phyloP scores from a whole-genome alignment of 2,113 vertebrate genomes.

The Hemibagrus wyckioides region DNA sequence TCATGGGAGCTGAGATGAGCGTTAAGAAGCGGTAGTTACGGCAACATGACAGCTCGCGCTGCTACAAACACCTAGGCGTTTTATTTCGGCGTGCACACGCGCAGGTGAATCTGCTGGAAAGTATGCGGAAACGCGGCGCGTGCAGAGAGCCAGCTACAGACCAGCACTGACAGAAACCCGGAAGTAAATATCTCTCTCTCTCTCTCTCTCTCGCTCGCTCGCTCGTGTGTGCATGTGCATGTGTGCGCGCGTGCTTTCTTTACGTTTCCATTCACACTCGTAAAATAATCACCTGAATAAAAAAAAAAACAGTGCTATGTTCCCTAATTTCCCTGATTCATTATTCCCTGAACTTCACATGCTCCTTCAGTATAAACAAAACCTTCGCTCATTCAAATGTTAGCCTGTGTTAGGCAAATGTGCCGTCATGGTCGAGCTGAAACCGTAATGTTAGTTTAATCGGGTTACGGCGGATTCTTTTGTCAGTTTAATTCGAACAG shows the following conservation, averaged over 20 bases:
- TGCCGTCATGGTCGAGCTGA: background rate
- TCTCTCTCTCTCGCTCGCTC: background rate
- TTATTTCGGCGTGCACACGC: background rate
- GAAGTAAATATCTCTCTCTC: background rate
- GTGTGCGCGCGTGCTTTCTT: background rate
- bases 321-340: background rate
- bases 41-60: background rate
- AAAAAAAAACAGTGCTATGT: background rate
- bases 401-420: background rate
- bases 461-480: background rate
- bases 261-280: no score
- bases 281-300: background rate
- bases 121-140: constrained; percentile 19
- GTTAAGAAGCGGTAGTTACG: background rate
- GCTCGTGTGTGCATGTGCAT: background rate
- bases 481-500: background rate
- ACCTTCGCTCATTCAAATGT: background rate
- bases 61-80: background rate
- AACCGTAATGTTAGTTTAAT: background rate
- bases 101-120: background rate
- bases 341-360: background rate
- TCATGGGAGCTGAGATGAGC: constrained; percentile 2
- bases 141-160: background rate
- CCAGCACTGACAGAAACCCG: constrained; percentile 1
- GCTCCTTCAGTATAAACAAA: background rate